phyloP scores from a whole-genome alignment of 2,113 vertebrate species.

The Microcebus griseorufus region DNA sequence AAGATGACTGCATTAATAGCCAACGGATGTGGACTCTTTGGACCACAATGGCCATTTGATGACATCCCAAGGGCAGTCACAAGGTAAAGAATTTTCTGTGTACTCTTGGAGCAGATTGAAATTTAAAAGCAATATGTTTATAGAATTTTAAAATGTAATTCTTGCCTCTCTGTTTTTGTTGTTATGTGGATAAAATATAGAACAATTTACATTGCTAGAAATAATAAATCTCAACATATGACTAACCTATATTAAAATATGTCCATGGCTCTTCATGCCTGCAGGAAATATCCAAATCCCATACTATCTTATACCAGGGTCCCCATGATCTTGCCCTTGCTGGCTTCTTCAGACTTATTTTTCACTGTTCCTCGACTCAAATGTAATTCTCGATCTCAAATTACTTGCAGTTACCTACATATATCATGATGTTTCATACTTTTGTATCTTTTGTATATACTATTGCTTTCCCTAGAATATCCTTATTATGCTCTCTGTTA shows the following conservation, averaged over 20 bases:
- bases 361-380: not conserved
- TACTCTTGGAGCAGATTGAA: not conserved
- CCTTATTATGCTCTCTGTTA: not conserved
- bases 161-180: not conserved
- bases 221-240: not conserved
- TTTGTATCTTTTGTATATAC: not conserved
- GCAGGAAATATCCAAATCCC: not conserved
- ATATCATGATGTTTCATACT: not conserved
- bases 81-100: conserved; percentile 51
- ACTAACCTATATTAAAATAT: not conserved
- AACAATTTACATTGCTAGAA: not conserved
- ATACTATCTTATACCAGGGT: not conserved
- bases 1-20: conserved; percentile 26
- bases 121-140: not conserved
- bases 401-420: not conserved
- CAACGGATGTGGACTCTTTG: not conserved
- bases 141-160: not conserved
- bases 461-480: not conserved
- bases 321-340: not conserved
- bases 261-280: not conserved
- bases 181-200: not conserved
- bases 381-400: not conserved
- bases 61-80: conserved; percentile 57
- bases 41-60: conserved; percentile 54
- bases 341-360: not conserved